A percentile compares a stretch with the other conserved stretches of the same genome.
These are phyloP conservation scores for Onychostoma macrolepis DNA, from an alignment of 2,113 vertebrate genomes.

Conservation along the genomic window DNA sequence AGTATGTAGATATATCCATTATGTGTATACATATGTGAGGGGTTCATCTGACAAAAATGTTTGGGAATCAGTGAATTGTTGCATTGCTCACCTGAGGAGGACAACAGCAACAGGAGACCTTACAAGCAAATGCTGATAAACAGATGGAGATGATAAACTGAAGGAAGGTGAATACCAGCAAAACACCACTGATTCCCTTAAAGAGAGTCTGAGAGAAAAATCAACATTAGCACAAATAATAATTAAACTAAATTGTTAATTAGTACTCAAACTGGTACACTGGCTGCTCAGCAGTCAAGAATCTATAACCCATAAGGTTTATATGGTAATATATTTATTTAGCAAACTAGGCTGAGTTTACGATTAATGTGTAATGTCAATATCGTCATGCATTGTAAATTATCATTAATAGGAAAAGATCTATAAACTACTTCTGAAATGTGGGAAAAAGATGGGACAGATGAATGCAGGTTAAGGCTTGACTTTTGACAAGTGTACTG, in stretches of 20 bases:
- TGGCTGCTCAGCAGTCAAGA: not conserved
- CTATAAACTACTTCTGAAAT: not conserved
- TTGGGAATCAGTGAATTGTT: not conserved
- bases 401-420: not conserved
- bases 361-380: not conserved
- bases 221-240: not conserved
- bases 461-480: not conserved
- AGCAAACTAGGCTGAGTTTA: not conserved
- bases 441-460: not conserved
- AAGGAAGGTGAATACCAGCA: not conserved
- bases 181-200: not conserved
- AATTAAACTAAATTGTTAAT: too few species aligned
- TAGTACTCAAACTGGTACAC: not conserved
- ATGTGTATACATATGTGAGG: too few species aligned
- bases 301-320: not conserved
- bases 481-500: not conserved
- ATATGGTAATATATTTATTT: not conserved
- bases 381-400: too few species aligned
- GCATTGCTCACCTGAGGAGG: not conserved
- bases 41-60: too few species aligned
- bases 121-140: conserved; percentile 24
- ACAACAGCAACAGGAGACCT: not conserved
- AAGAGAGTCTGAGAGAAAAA: not conserved
- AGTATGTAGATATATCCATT: too few species aligned
- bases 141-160: conserved; percentile 37